Conservation (phyloP, 2,888 invertebrate species). For the Boloria euphrosyne region DNA sequence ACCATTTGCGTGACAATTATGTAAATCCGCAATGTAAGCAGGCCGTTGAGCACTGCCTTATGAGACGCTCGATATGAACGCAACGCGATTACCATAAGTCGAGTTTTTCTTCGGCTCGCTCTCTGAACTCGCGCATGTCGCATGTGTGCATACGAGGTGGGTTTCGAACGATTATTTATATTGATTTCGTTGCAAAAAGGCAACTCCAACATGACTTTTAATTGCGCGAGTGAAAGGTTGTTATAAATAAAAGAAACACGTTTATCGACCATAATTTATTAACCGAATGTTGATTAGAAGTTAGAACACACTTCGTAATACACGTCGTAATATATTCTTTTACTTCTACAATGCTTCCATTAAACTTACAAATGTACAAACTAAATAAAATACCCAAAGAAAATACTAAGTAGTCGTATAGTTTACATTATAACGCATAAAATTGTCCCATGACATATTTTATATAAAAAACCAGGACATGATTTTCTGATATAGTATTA, state of each 20-base stretch:
- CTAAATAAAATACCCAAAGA: too few species aligned
- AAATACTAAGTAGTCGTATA: too few species aligned
- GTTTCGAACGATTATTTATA: constrained; percentile 8
- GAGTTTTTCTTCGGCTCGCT: constrained; percentile 40
- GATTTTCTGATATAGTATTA: neutral
- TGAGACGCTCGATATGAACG: constrained; percentile 39
- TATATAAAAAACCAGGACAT: neutral
- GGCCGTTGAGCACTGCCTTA: constrained; percentile 29
- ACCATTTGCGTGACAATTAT: constrained; percentile 55
- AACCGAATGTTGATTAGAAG: constrained; percentile 8
- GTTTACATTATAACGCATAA: neutral
- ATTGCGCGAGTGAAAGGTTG: constrained; percentile 22
- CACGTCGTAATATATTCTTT: neutral
- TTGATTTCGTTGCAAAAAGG: constrained; percentile 15
- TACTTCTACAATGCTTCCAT: neutral
- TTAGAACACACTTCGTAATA: constrained; percentile 11
- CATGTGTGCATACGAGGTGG: neutral
- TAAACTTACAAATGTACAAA: too few species aligned
- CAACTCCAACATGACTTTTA: constrained; percentile 11
- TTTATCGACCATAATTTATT: constrained; percentile 17
- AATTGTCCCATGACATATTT: constrained; percentile 15
- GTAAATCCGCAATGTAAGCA: constrained; percentile 46
- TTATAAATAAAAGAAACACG: constrained; percentile 14
- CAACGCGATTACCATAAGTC: constrained; percentile 39
- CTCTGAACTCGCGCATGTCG: constrained; percentile 31